These are phyloP conservation scores for Acridotheres tristis DNA, from an alignment of 2,797 vertebrate species.

Conservation along the genomic window DNA sequence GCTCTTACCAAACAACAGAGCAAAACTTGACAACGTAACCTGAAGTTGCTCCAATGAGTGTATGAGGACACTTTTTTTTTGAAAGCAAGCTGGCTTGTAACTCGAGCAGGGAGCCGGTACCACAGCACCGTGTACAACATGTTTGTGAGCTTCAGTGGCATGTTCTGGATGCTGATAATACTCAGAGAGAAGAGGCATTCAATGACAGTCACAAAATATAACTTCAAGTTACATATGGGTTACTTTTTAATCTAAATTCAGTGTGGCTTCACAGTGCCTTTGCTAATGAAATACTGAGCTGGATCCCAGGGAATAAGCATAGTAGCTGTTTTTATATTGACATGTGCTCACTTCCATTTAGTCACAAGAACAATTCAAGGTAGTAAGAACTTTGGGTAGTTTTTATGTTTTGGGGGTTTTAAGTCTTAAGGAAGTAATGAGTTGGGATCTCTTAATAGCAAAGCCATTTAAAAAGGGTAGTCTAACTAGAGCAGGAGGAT, in stretches of 20 bases:
- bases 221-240: background rate
- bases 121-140: background rate
- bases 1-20: background rate
- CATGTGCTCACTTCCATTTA: background rate
- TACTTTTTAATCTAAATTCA: background rate
- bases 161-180: background rate
- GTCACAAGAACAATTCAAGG: background rate
- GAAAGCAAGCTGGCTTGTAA: background rate
- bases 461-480: background rate
- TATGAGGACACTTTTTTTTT: background rate
- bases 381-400: background rate
- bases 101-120: background rate
- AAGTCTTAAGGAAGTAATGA: background rate
- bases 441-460: background rate
- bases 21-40: background rate
- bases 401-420: background rate
- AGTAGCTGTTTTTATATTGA: background rate
- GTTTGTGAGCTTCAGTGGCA: background rate
- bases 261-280: background rate
- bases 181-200: background rate
- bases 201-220: background rate
- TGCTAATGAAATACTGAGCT: background rate
- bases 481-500: background rate
- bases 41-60: background rate
- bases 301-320: background rate